Evolutionary conservation across 2,797 vertebrate genomes (phyloP), one percentile per base, ranked within the genome.

Genomic region (Chelon labrosus): DNA sequence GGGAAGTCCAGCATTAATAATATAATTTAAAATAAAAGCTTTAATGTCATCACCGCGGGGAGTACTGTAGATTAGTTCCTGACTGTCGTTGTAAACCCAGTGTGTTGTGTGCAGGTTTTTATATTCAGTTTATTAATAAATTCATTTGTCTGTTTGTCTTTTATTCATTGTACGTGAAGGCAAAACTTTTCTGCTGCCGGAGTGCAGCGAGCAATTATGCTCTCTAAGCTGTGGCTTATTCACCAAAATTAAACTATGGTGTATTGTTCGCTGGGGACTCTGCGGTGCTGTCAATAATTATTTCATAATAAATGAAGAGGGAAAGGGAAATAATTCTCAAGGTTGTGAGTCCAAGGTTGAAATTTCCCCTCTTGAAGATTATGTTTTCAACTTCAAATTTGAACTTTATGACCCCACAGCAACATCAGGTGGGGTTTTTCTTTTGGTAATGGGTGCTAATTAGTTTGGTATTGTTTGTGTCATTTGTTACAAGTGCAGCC

Each of bases 261-360:
- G 39, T 74, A 53, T 73, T 78, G 63, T 82, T 62, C 69, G 17
- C 73, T 57, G 66, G 69, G 25, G 60, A 77, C 82, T 65, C 60
- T 65, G 73, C 70, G 60, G 58, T 39, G 54, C 49, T 63, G 55
- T 71, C 70, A 58, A 41, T 75, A 66, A 65, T 77, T 55, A 81
- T 76, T 78, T 75, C 49, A 65, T 50, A 61, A 70, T 63, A 69
- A 82, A 84, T 84, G 56, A 82, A 72, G 31, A 75, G 35, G 51
- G 68, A 44, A 65, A 69, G 70, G 22, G 41, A 80, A 59, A 75
- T 77, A 27, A 68, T 79, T 78, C 76, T 68, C 72, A 83, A 67
- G 17, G 69, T 65, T 64, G 52, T n/a, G 41, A 57, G 72, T 78
- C 61, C 52, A 62, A 63, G 56, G 63, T 66, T 63, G 58, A 72